A percentile compares a stretch with the other conserved stretches of the same genome.
phyloP scores from a whole-genome alignment of 2,888 invertebrate genomes.

The Minunthozetes semirufus region DNA sequence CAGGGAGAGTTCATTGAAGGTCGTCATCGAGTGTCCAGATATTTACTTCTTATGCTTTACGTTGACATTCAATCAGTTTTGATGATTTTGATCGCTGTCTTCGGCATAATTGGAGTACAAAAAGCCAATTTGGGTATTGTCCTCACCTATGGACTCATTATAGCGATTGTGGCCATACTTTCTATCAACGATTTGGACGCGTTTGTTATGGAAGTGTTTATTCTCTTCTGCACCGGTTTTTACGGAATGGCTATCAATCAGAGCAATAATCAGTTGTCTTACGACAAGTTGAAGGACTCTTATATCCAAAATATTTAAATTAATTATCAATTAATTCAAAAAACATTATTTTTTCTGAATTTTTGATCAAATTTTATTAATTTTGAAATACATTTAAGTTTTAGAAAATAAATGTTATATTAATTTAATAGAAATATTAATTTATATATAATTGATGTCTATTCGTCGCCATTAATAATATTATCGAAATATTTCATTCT shows the following conservation, averaged over 20 bases:
- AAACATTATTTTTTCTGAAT: no score
- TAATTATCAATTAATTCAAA: no score
- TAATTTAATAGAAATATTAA: no score
- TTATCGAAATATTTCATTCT: no score
- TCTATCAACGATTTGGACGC: constrained; percentile 31
- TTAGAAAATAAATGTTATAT: no score
- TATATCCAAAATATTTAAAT: no score
- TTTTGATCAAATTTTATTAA: no score
- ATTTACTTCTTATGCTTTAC: constrained; percentile 24
- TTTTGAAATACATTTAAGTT: no score
- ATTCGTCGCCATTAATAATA: no score
- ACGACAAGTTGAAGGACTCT: no score
- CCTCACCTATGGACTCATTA: not conserved
- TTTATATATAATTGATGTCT: no score
- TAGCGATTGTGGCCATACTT: constrained; percentile 23
- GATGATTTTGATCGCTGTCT: constrained; percentile 29
- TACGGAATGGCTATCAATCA: constrained; percentile 19
- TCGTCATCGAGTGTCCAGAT: constrained; percentile 21
- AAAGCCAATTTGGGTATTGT: not conserved
- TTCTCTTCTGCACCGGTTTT: not conserved
- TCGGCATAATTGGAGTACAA: constrained; percentile 29
- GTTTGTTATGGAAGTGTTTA: constrained; percentile 23
- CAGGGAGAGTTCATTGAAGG: constrained; percentile 32
- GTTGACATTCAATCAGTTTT: constrained; percentile 32
- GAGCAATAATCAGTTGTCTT: not conserved